Base-by-base conservation (phyloP, 2,888 invertebrate genomes). In the Apomyelois bistriatella region DNA sequence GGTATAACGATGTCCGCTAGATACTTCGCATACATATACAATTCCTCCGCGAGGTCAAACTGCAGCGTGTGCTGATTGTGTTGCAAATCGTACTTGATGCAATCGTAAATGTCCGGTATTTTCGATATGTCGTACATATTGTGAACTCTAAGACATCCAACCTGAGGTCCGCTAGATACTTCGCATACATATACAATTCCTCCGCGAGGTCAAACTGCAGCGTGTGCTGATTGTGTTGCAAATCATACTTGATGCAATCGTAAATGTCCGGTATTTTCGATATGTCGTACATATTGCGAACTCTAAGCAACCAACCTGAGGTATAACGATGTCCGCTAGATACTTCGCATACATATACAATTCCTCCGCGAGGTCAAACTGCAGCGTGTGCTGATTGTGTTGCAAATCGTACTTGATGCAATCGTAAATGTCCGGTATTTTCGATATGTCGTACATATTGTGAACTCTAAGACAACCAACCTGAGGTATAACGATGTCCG, bases 251-350 rank as follows among this genome's bases (percentile, higher is more conserved):
- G 22, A 22, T 22, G 22, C 22, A 22, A 22, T 22, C 22, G 22
- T 99, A 22, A 22, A 22, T 22, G 22, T 22, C 22, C 2, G 3
- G 22, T 22, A 22, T 22, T 22, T 22, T 22, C 22, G 3, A 3
- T 3, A 22, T 22, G 2, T 22, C 5, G 3, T 3, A 22, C 5
- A 5, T 22, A 5, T 95, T 96, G 68, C 95, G 2, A 22, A 22
- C 22, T 3, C 22, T 22, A 22, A 22, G 5, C 22, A 22, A 22
- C 22, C 5, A 22, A 22, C 22, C 22, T 22, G 22, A 22, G 99
- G 99, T 81, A 99, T 99, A 0, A 99, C 98, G 71, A 99, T 97
- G 80, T 99, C 99, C 0, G 99, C 99, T 70, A 99, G 91, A 77
- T 98, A 97, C 84, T 99, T 99, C 0, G 99, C 97, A 76, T 97